A percentile compares a stretch with the other conserved stretches of the same genome.
Evolutionary conservation across 2,797 vertebrate genomes (phyloP).

Genomic region (Cuculus canorus): DNA sequence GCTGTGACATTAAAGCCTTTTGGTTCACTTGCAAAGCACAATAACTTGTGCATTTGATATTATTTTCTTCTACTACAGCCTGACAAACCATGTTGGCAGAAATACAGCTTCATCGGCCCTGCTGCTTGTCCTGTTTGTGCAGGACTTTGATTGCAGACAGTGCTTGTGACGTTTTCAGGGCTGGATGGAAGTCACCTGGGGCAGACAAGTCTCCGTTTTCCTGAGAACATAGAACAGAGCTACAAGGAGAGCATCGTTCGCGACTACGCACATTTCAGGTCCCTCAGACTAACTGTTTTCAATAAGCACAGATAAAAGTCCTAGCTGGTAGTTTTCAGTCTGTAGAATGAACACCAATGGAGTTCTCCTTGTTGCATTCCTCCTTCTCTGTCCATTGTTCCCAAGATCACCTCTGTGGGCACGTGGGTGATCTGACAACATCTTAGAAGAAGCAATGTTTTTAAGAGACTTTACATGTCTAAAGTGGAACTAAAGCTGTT

Average conservation of each 20-base stretch:
- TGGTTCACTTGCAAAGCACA: background rate
- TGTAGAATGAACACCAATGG: background rate
- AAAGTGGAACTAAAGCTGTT: background rate
- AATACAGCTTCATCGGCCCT: background rate
- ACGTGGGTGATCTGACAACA: background rate
- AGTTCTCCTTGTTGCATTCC: background rate
- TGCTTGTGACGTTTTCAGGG: background rate
- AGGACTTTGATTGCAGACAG: background rate
- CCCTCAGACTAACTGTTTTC: background rate
- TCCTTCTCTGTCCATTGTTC: background rate
- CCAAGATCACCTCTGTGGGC: background rate
- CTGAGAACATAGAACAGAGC: background rate
- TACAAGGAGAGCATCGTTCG: background rate
- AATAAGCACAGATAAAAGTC: background rate
- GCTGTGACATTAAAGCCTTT: background rate
- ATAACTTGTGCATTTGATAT: background rate
- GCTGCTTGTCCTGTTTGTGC: background rate
- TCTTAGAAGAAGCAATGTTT: background rate
- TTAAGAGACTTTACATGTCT: background rate
- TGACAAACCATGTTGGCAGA: background rate
- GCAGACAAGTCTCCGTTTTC: accelerated
- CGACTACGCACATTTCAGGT: background rate
- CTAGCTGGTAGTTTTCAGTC: background rate
- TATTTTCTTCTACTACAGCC: background rate
- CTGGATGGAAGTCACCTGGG: background rate